These are phyloP conservation scores for Calyptommatus sinebrachiatus DNA, from an alignment of 2,113 vertebrate genomes.

Conservation along the genomic window DNA sequence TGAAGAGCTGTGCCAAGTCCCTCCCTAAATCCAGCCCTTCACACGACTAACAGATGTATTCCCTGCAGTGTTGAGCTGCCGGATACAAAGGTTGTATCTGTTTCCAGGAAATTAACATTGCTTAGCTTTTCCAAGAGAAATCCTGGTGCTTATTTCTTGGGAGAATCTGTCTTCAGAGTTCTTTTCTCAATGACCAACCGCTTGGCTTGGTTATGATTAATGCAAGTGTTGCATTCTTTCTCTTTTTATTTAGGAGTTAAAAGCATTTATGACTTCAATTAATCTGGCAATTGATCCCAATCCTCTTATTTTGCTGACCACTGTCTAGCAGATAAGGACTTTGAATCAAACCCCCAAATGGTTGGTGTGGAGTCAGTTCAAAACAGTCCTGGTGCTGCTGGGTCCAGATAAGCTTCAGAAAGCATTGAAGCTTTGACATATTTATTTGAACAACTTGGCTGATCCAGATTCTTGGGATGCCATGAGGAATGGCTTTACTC, in stretches of 20 bases:
- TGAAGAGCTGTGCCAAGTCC: slow-evolving; percentile 54
- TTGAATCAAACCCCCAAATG: neutral
- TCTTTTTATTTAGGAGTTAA: slow-evolving; percentile 17
- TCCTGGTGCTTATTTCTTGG: slow-evolving; percentile 17
- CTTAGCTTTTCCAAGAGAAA: slow-evolving; percentile 54
- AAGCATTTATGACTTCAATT: slow-evolving; percentile 1
- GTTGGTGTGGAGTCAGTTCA: slow-evolving; percentile 35
- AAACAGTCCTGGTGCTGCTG: slow-evolving; percentile 40
- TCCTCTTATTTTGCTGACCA: slow-evolving; percentile 32
- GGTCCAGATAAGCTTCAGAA: slow-evolving; percentile 61
- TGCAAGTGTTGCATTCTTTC: neutral
- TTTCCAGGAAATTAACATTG: slow-evolving; percentile 59
- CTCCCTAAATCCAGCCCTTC: slow-evolving; percentile 51
- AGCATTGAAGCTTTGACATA: slow-evolving; percentile 40
- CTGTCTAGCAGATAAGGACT: slow-evolving; percentile 33
- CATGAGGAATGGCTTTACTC: neutral
- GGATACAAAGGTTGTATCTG: slow-evolving; percentile 47
- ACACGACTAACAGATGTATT: slow-evolving; percentile 52
- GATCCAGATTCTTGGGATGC: neutral
- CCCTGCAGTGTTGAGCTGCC: slow-evolving; percentile 55
- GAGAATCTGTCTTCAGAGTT: slow-evolving; percentile 25
- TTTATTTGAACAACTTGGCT: slow-evolving; percentile 28
- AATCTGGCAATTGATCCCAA: slow-evolving; percentile 36
- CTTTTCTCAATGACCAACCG: slow-evolving; percentile 16
- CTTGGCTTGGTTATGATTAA: slow-evolving; percentile 6